Base-by-base conservation (phyloP, 1,140 invertebrate genomes). In the Chelonus insularis region DNA sequence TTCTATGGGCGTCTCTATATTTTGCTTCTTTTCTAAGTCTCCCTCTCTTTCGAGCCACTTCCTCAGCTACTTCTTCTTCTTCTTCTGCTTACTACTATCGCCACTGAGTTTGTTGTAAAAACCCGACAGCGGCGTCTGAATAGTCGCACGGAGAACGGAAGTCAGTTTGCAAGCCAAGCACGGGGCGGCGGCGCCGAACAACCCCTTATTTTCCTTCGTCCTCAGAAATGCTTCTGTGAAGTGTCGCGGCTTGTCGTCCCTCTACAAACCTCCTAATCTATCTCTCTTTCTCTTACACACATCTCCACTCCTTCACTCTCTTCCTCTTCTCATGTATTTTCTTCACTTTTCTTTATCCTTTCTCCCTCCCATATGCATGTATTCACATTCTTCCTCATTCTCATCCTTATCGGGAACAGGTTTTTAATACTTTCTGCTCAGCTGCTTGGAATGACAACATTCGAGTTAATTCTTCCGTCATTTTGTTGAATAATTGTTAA, bases 121-220 rank as follows among this genome's bases (percentile, higher is more conserved):
- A 72, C 75, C 70, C 68, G 57, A 68, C 68, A 72, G 66, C 68
- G 67, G 66, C 67, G 75, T 75, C 76, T 79, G 77, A 79, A 80
- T 78, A 79, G 77, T 78, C 74, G 76, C 72, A 62, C 70, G 64
- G 73, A 78, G 70, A 73, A 79, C 77, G 78, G 78, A 80, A 79
- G 78, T 78, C 73, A 69, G 78, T 80, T 80, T 79, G 78, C 77
- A 79, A 80, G 78, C 77, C 75, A 80, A 80, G 78, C 77, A 79
- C 71, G 72, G 72, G 72, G 69, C 72, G 76, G 75, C 72, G 76
- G 76, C 76, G 77, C 73, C 77, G 72, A 68, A 68, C 69, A 69
- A 73, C 76, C 73, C 76, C 73, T 78, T 79, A 76, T 74, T 79
- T 78, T 77, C 73, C 60, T 55, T 63, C 45, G 45, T 59, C 47